Base-by-base conservation (phyloP, 1,140 invertebrate genomes). In the Cotesia typhae region DNA sequence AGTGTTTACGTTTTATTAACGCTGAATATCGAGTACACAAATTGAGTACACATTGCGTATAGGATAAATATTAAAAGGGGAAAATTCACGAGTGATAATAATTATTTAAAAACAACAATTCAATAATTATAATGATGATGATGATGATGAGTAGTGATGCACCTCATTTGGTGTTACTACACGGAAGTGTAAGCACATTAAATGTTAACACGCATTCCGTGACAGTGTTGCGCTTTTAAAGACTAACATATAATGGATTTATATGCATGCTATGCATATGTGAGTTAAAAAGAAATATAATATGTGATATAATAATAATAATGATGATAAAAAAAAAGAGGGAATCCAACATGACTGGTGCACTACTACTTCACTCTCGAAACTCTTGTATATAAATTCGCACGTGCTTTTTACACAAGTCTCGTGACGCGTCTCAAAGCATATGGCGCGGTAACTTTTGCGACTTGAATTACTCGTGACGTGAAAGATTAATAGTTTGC, bases 361-460 rank as follows among this genome's bases (percentile, higher is more conserved):
- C 41, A 17, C 55, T 7, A 5, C 41, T 41, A 41, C 41, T 41
- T 10, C 6, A 41, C 41, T 41, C 41, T 41, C 41, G 10, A 10
- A 65, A 41, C 12, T 35, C 20, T 28, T n/a, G 28, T 14, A 36
- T 52, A 60, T 61, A 55, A 73, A 61, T 73, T 73, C 65, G 66
- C 71, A 73, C 71, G 66, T 73, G 71, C 66, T 67, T 73, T 73
- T 68, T 68, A 53, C 70, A 65, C 63, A 41, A n/a, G 35, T 61
- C 14, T 61, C 59, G 14, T 28, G 14, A 61, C 28, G 28, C 28
- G 28, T 35, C 59, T 35, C 7, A 47, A 14, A 65, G 63, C 63
- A 65, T 35, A 65, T 65, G 63, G 37, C 63, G 38, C 63, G 63
- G 17, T 37, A 41, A 65, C 63, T 65, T 65, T 65, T 47, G 36